Percentiles rank a stretch among this genome's conserved stretches.
phyloP scores from a whole-genome alignment of 2,888 invertebrate genomes.

The Caenorhabditis imperialis region DNA sequence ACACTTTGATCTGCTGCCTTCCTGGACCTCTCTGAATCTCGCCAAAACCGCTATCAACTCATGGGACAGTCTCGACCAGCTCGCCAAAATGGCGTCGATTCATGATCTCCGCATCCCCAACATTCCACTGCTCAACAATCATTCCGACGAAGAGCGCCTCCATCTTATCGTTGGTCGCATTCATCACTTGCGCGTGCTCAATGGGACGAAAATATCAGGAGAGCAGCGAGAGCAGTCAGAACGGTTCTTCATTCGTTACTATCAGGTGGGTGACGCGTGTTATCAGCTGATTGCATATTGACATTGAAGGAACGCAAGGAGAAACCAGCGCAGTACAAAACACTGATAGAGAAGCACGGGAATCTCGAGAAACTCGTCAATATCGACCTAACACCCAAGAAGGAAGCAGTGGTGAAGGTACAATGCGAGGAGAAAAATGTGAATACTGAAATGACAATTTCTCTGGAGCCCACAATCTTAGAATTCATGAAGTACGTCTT shows the following conservation, averaged over 20 bases:
- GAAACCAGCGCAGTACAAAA: constrained; percentile 61
- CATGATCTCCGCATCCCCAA: constrained; percentile 89
- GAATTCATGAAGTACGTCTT: constrained; percentile 77
- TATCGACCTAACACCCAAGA: constrained; percentile 77
- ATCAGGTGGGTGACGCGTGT: constrained; percentile 57
- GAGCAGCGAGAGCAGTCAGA: constrained; percentile 79
- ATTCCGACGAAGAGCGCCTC: constrained; percentile 64
- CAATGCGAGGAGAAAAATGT: constrained; percentile 64
- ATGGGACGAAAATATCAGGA: constrained; percentile 78
- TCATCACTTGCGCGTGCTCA: constrained; percentile 77
- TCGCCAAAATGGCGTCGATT: constrained; percentile 89
- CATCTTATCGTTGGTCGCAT: constrained; percentile 69
- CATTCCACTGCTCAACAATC: constrained; percentile 81
- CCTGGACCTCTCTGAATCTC: constrained; percentile 56
- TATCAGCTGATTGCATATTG: constrained; percentile 15
- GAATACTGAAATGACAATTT: constrained; percentile 62
- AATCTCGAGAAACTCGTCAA: constrained; percentile 66
- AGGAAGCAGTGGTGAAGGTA: constrained; percentile 56
- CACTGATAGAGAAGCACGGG: constrained; percentile 67
- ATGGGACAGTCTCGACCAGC: constrained; percentile 85
- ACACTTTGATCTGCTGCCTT: constrained; percentile 44
- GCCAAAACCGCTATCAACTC: constrained; percentile 63
- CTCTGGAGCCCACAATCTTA: constrained; percentile 76
- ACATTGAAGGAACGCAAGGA: constrained; percentile 60
- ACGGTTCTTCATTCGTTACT: constrained; percentile 79